phyloP scores from a whole-genome alignment of 30 jellyfish, hydroid and myxozoan species.

The Chironex yamaguchii region DNA sequence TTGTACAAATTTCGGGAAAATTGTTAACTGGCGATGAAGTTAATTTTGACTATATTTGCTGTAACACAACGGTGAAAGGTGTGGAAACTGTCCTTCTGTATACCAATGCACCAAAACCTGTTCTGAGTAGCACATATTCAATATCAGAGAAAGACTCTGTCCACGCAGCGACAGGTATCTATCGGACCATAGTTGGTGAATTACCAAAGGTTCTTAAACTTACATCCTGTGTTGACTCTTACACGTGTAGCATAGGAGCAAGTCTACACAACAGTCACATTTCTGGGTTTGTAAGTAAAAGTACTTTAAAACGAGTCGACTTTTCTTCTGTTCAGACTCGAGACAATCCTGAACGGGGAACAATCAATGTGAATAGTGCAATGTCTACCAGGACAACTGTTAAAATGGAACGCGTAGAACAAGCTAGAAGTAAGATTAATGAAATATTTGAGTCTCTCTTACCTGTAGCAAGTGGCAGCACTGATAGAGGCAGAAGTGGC shows the following conservation, averaged over 20 bases:
- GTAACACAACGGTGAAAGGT: constrained; percentile 64
- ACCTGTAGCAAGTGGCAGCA: neutral
- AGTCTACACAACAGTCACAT: neutral
- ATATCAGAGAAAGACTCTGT: constrained; percentile 86
- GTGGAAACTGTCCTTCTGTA: constrained; percentile 68
- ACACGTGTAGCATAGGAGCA: neutral
- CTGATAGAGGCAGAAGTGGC: neutral
- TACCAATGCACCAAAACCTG: constrained; percentile 94
- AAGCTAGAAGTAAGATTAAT: neutral
- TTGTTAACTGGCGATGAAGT: constrained; percentile 86
- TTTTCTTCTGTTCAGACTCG: too few species aligned
- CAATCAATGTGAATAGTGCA: too few species aligned
- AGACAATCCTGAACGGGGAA: too few species aligned
- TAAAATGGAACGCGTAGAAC: neutral
- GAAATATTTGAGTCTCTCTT: neutral
- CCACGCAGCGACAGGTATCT: constrained; percentile 89
- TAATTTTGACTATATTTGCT: constrained; percentile 68
- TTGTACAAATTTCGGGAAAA: constrained; percentile 74
- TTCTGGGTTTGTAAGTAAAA: neutral
- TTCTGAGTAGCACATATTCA: constrained; percentile 50
- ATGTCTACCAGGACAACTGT: neutral
- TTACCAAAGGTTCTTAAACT: constrained; percentile 74
- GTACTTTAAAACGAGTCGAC: too few species aligned
- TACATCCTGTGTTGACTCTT: neutral
- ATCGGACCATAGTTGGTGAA: constrained; percentile 94